Evolutionary conservation across 2,888 invertebrate species (phyloP).

Genomic region (Hirudinaria manillensis): DNA sequence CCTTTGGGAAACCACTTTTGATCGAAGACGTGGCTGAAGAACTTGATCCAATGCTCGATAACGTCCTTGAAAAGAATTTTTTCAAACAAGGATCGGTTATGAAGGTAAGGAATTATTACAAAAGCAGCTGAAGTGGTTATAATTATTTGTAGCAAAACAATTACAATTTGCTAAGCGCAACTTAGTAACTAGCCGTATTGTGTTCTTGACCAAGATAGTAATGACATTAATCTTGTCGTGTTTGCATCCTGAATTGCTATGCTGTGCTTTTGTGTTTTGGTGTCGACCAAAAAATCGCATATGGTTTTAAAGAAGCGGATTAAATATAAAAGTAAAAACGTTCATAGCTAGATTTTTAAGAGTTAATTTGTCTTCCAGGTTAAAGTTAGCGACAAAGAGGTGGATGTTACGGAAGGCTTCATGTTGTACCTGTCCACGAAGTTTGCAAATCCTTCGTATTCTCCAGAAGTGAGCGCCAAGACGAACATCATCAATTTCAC

Average conservation of each 20-base stretch:
- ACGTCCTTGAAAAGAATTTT: conserved; percentile 92
- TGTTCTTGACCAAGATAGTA: background rate
- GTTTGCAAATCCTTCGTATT: conserved; percentile 88
- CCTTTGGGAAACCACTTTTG: conserved; percentile 77
- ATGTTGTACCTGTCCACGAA: conserved; percentile 93
- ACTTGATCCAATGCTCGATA: conserved; percentile 89
- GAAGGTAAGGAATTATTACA: conserved; percentile 28
- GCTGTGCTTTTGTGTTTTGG: background rate
- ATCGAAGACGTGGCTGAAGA: conserved; percentile 93
- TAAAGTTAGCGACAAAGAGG: conserved; percentile 74
- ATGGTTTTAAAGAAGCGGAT: background rate
- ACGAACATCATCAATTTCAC: conserved; percentile 95
- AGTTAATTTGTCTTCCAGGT: conserved; percentile 43
- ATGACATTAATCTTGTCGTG: background rate
- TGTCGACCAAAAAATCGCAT: background rate
- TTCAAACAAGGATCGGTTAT: conserved; percentile 73
- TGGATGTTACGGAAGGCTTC: conserved; percentile 90
- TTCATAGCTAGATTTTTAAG: background rate
- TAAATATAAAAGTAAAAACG: background rate
- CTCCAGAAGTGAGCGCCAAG: conserved; percentile 91
- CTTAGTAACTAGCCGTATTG: background rate
- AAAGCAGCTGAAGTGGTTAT: background rate
- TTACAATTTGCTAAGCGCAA: background rate
- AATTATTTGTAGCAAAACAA: too few species aligned
- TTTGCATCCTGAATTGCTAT: too few species aligned